Percentiles rank a stretch among this genome's conserved stretches.
Conservation (phyloP, 2,888 invertebrate species). For the Synanthedon formicaeformis region DNA sequence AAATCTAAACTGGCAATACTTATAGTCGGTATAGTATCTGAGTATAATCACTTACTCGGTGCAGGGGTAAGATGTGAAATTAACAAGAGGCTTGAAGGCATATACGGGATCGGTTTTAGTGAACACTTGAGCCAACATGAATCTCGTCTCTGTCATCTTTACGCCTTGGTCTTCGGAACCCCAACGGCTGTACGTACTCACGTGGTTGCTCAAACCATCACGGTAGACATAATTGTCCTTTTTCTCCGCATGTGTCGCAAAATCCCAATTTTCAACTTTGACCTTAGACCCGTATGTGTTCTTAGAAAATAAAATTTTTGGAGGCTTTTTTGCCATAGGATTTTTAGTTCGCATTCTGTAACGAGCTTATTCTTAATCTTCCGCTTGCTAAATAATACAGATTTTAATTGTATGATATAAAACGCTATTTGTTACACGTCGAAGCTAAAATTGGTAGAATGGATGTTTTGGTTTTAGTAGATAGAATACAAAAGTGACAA, state of each 20-base stretch:
- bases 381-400: too few relatives aligned
- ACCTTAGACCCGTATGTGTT: constrained; percentile 43
- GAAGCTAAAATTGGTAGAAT: too few relatives aligned
- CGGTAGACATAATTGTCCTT: constrained; percentile 64
- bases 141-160: constrained; percentile 51
- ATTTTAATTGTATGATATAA: too few relatives aligned
- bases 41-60: constrained; percentile 38
- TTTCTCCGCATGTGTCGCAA: constrained; percentile 40
- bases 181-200: constrained; percentile 59
- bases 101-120: constrained; percentile 50
- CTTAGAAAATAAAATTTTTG: constrained; percentile 57
- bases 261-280: constrained; percentile 63
- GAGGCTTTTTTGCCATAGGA: constrained; percentile 51
- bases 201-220: constrained; percentile 49
- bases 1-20: too few relatives aligned
- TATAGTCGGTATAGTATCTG: too few relatives aligned
- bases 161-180: constrained; percentile 47
- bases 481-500: too few relatives aligned
- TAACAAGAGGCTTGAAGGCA: constrained; percentile 53
- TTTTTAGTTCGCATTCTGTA: constrained; percentile 36
- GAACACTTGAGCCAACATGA: constrained; percentile 56
- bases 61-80: constrained; percentile 60
- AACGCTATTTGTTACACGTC: too few relatives aligned
- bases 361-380: neutral
- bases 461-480: too few relatives aligned